A percentile compares a stretch with the other conserved stretches of the same genome.
phyloP scores from a whole-genome alignment of 2,113 vertebrate species.

The Calypte anna region DNA sequence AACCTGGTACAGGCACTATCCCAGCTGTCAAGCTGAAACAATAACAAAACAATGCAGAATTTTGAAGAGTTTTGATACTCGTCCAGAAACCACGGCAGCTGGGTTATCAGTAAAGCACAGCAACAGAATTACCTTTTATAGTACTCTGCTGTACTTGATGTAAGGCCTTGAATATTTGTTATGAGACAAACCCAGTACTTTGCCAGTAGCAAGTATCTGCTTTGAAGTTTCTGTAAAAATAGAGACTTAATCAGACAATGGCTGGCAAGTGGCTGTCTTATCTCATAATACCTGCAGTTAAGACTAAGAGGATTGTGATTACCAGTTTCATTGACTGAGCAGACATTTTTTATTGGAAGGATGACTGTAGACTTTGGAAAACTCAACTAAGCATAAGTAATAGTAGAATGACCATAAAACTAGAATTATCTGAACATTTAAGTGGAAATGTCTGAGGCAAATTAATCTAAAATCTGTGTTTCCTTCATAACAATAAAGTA shows the following conservation, averaged over 20 bases:
- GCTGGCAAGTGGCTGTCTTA: neutral
- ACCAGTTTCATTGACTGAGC: neutral
- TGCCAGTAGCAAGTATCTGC: conserved; percentile 1
- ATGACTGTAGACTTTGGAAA: neutral
- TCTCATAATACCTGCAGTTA: conserved; percentile 16
- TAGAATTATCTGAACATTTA: neutral
- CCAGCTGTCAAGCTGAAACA: conserved; percentile 16
- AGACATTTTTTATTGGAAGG: neutral
- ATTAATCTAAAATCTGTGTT: neutral
- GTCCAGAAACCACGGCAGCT: conserved; percentile 31
- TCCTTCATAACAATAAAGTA: neutral
- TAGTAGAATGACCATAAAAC: neutral
- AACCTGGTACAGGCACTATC: neutral
- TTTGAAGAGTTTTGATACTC: neutral
- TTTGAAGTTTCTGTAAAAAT: conserved; percentile 51
- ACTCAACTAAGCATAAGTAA: neutral
- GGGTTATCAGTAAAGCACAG: conserved; percentile 58
- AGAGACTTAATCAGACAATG: neutral
- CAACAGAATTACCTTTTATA: neutral
- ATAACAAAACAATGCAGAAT: neutral
- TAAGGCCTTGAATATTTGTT: neutral
- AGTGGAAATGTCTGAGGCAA: neutral
- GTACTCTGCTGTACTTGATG: neutral
- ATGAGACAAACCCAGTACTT: neutral
- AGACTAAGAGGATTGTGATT: conserved; percentile 32